Percentiles rank a stretch among this genome's conserved stretches.
Conservation (phyloP, 2,888 invertebrate genomes). For the Synergus japonicus region DNA sequence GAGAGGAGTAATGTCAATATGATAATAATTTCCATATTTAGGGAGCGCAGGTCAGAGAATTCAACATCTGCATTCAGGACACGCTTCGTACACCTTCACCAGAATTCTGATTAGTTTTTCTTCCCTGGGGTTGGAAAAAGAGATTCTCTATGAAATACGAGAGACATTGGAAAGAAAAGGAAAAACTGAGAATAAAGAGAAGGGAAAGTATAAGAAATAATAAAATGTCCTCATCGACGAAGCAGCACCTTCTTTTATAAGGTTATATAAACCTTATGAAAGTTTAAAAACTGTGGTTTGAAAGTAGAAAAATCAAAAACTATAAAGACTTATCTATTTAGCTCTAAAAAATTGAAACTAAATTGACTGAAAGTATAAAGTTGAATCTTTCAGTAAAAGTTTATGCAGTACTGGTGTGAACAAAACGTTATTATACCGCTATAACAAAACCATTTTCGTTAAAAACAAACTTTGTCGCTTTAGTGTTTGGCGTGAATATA, state of each 20-base stretch:
- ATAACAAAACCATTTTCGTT: not conserved
- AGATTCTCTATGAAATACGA: not conserved
- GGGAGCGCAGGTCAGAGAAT: constrained; percentile 51
- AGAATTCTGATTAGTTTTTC: constrained; percentile 74
- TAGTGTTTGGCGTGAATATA: not conserved
- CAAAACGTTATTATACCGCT: not conserved
- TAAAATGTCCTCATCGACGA: not conserved
- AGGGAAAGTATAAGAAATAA: not conserved
- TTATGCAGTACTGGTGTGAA: not conserved
- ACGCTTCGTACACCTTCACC: constrained; percentile 69
- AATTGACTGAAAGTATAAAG: not conserved
- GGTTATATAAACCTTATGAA: not conserved
- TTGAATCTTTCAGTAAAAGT: not conserved
- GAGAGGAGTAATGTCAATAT: constrained; percentile 65
- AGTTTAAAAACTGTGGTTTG: not conserved
- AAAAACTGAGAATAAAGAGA: not conserved
- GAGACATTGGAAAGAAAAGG: not conserved
- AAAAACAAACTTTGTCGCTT: not conserved
- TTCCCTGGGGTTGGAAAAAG: constrained; percentile 47
- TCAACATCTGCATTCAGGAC: constrained; percentile 69
- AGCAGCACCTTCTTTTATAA: not conserved
- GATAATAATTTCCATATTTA: constrained; percentile 70
- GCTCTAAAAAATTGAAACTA: not conserved
- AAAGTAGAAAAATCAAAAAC: not conserved
- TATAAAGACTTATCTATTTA: not conserved